Evolutionary conservation across 92 coral and sea anemone species (phyloP).

Genomic region (Metridium senile): DNA sequence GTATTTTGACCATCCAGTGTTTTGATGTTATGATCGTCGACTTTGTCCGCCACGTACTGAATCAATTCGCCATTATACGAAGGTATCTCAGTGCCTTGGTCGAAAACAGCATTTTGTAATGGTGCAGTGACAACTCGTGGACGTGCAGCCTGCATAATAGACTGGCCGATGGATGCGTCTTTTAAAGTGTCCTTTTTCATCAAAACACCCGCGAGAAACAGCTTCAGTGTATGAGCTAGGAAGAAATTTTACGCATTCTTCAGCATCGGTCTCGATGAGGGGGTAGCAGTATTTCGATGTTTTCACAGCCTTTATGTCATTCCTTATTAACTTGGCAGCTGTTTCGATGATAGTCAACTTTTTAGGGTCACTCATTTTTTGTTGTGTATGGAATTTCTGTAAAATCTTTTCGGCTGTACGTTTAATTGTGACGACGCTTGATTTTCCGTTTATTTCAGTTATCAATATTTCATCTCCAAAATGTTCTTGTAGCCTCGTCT

Average conservation of each 20-base stretch:
- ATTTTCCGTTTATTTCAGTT: conserved; percentile 40
- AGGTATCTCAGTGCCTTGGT: conserved; percentile 47
- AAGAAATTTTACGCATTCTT: conserved; percentile 1
- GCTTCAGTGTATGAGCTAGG: neutral
- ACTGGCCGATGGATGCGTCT: conserved; percentile 30
- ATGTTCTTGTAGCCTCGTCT: conserved; percentile 34
- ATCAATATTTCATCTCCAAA: conserved; percentile 47
- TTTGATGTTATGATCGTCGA: conserved; percentile 44
- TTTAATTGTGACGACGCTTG: conserved; percentile 51
- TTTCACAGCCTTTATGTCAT: conserved; percentile 14
- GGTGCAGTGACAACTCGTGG: conserved; percentile 48
- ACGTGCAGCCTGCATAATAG: conserved; percentile 29
- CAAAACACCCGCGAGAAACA: conserved; percentile 9
- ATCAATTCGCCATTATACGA: conserved; percentile 36
- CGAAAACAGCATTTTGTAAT: conserved; percentile 40
- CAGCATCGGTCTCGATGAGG: conserved; percentile 18
- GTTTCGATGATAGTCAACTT: conserved; percentile 21
- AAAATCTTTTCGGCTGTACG: conserved; percentile 28
- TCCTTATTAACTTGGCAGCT: conserved; percentile 24
- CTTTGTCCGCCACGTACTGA: conserved; percentile 55
- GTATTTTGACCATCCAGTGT: conserved; percentile 57
- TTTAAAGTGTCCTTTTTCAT: neutral
- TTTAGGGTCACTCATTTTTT: conserved; percentile 10
- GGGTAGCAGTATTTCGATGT: conserved; percentile 17
- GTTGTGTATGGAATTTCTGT: conserved; percentile 43